Conservation (phyloP, 2,797 vertebrate species). For the Moxostoma hubbsi region DNA sequence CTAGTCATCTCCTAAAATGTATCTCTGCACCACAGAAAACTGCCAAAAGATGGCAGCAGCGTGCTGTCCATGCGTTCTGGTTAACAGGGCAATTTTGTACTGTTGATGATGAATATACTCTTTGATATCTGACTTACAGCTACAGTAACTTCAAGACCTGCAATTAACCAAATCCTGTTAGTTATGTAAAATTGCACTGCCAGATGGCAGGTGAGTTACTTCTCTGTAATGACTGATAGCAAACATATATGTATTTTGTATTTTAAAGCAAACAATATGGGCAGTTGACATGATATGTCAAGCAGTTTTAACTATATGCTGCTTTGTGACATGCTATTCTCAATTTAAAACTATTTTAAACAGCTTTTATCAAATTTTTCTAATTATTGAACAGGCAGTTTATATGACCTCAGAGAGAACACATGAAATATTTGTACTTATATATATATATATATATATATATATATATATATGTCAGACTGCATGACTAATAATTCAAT, state of each 20-base stretch:
- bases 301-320: background rate
- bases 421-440: background rate
- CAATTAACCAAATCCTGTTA: background rate
- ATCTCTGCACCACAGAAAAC: background rate
- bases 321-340: too few relatives aligned
- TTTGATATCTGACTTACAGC: background rate
- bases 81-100: background rate
- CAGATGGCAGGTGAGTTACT: conserved; percentile 17
- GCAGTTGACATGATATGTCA: background rate
- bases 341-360: background rate
- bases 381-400: background rate
- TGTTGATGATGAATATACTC: background rate
- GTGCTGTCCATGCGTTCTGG: conserved; percentile 51
- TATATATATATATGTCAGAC: background rate
- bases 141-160: background rate
- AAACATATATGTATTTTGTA: background rate
- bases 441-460: too few relatives aligned
- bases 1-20: background rate
- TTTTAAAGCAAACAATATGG: background rate
- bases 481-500: background rate
- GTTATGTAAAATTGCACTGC: background rate
- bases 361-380: background rate
- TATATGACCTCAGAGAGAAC: background rate
- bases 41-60: conserved; percentile 81
- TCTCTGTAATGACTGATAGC: background rate